Percentiles rank a stretch among this genome's conserved stretches.
Evolutionary conservation across 2,888 invertebrate genomes (phyloP).

Genomic region (Rhingia campestris): DNA sequence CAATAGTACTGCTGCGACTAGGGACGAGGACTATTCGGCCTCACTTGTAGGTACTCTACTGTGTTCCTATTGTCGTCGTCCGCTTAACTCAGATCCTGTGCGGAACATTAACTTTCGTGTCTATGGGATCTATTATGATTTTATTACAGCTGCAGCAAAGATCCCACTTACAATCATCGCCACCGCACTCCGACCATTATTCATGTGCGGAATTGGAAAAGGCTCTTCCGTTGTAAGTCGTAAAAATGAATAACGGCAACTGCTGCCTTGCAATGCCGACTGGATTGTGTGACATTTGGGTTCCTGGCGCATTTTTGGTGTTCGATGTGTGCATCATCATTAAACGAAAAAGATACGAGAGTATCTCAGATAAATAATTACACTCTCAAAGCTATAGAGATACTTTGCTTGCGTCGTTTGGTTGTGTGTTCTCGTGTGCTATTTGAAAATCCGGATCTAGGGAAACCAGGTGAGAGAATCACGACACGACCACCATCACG

Average conservation of each 20-base stretch:
- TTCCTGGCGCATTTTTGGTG: slow-evolving; percentile 33
- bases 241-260: slow-evolving; percentile 72
- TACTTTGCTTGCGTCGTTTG: slow-evolving; percentile 4
- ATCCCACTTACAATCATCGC: slow-evolving; percentile 38
- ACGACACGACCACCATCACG: slow-evolving; percentile 56
- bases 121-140: slow-evolving; percentile 70
- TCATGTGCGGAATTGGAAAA: slow-evolving; percentile 72
- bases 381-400: slow-evolving; percentile 37
- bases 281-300: slow-evolving; percentile 58
- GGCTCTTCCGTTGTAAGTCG: slow-evolving; percentile 72
- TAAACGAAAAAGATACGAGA: slow-evolving; percentile 46
- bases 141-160: slow-evolving; percentile 68
- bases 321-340: slow-evolving; percentile 43
- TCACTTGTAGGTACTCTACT: slow-evolving; percentile 4
- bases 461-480: slow-evolving; percentile 69
- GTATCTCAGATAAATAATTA: slow-evolving; percentile 70
- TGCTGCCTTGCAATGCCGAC: slow-evolving; percentile 69
- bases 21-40: slow-evolving; percentile 43
- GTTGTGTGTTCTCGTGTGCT: slow-evolving; percentile 21
- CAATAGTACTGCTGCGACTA: background rate
- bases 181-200: slow-evolving; percentile 51
- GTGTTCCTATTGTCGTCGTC: slow-evolving; percentile 37
- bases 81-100: slow-evolving; percentile 37
- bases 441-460: slow-evolving; percentile 58
- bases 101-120: slow-evolving; percentile 73